Conservation (phyloP, 2,797 vertebrate genomes). For the Gambelia wislizenii region DNA sequence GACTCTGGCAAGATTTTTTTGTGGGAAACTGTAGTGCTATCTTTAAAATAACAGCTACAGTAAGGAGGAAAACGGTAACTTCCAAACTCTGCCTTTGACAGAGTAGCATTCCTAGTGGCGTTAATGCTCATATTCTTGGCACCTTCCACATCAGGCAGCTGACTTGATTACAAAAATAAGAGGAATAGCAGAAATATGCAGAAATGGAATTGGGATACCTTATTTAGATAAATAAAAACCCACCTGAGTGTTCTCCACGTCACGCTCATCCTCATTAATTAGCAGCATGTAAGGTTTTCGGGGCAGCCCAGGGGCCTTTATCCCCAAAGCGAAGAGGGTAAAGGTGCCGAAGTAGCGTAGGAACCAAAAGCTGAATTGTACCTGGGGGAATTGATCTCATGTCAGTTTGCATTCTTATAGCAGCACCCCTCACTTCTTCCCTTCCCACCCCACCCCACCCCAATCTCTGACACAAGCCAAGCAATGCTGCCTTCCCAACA, state of each 20-base stretch:
- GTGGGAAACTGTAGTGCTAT: background rate
- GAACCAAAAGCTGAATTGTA: conserved; percentile 91
- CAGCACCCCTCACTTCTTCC: background rate
- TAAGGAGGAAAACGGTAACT: background rate
- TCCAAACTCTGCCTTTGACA: background rate
- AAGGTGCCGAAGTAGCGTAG: conserved; percentile 87
- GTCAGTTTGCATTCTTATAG: background rate
- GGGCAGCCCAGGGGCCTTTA: conserved; percentile 92
- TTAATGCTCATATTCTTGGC: background rate
- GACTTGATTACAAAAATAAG: background rate
- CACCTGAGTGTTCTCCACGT: conserved; percentile 84
- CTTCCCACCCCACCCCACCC: background rate
- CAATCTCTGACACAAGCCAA: background rate
- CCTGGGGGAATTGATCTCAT: conserved; percentile 73
- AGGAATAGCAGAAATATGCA: background rate
- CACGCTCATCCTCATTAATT: conserved; percentile 91
- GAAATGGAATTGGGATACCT: background rate
- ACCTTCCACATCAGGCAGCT: background rate
- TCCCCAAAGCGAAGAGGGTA: conserved; percentile 88
- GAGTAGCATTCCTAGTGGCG: background rate
- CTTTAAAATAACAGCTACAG: background rate
- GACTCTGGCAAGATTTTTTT: background rate
- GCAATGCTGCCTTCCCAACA: background rate
- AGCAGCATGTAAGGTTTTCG: conserved; percentile 88
- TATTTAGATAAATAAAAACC: background rate